Evolutionary conservation across 2,113 vertebrate species (phyloP), one percentile per base, ranked within the genome.

Genomic region (Actenoides lindsayi): DNA sequence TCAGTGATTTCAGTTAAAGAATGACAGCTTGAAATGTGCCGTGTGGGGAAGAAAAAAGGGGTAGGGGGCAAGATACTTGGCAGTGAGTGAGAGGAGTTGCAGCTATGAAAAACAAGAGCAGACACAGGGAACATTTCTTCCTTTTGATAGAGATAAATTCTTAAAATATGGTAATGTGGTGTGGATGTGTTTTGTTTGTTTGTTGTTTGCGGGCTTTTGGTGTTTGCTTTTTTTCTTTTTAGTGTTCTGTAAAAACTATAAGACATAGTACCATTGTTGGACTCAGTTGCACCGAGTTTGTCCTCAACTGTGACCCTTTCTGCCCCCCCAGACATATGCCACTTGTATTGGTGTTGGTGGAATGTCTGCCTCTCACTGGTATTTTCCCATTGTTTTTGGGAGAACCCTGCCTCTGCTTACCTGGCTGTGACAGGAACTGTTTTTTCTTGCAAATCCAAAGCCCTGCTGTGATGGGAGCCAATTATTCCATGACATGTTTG

Each of bases 401-500:
- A 56, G 42, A 73, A 19, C 37, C 15, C 13, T 93, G n/a, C 28
- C 39, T 85, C 35, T 92, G 21, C 68, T 74, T 87, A 94, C 91
- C 90, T 96, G 57, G 23, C 63, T 89, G 24, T 44, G 46, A n/a
- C 30, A 76, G 88, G 63, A 92, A 27, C 79, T 75, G 48, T 39
- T 92, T 83, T 44, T 44, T 20, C 64, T 68, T 80, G 85, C 79
- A 81, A 1, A 59, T 69, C n/a, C 67, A 37, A 88, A 83, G 82
- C 53, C 71, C 41, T 84, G 80, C 89, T 90, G 87, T 75, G 78
- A 50, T 74, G n/a, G 92, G 62, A 90, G 76, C 84, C 64, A 90
- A 59, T 94, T 94, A 94, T 69, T 86, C 78, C 0, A 2, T 95
- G 94, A 69, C 76, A 79, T 81, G 81, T 89, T 97, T 93, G 81